phyloP scores from a whole-genome alignment of 2,888 invertebrate species.

The Lasioglossum oenotherae region DNA sequence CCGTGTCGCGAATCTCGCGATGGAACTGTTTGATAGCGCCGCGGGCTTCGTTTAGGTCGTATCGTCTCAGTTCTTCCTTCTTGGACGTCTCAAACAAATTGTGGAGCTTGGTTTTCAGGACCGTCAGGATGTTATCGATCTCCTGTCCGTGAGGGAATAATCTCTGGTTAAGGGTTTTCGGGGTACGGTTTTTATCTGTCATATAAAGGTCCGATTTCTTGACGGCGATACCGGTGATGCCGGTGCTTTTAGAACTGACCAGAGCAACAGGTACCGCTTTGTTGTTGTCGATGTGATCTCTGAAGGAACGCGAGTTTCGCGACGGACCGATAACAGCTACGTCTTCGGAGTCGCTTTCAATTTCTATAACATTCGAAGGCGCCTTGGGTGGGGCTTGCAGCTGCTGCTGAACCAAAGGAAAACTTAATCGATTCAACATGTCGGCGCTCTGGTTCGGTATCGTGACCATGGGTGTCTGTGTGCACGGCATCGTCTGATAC shows the following conservation, averaged over 20 bases:
- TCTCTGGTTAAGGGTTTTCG: conserved; percentile 40
- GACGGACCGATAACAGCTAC: conserved; percentile 27
- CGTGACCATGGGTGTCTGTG: conserved; percentile 61
- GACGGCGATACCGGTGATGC: neutral
- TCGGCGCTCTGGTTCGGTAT: conserved; percentile 57
- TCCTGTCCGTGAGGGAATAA: conserved; percentile 72
- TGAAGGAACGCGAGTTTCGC: neutral
- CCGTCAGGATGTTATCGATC: conserved; percentile 70
- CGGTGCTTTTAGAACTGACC: conserved; percentile 52
- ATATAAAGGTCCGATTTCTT: neutral
- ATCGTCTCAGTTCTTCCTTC: conserved; percentile 49
- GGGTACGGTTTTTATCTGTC: neutral
- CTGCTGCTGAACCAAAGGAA: conserved; percentile 20
- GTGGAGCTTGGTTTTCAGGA: conserved; percentile 63
- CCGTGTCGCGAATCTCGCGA: conserved; percentile 69
- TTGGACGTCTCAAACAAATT: conserved; percentile 38
- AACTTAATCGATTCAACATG: conserved; percentile 26
- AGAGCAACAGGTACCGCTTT: conserved; percentile 67
- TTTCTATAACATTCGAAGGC: conserved; percentile 59
- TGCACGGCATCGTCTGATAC: conserved; percentile 22
- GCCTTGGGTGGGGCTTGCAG: neutral
- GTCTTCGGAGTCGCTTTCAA: conserved; percentile 71
- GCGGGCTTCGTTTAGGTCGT: conserved; percentile 32
- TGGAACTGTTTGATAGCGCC: conserved; percentile 72
- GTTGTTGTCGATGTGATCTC: neutral